Evolutionary conservation across 2,797 vertebrate genomes (phyloP).

Genomic region (Trematomus bernacchii): DNA sequence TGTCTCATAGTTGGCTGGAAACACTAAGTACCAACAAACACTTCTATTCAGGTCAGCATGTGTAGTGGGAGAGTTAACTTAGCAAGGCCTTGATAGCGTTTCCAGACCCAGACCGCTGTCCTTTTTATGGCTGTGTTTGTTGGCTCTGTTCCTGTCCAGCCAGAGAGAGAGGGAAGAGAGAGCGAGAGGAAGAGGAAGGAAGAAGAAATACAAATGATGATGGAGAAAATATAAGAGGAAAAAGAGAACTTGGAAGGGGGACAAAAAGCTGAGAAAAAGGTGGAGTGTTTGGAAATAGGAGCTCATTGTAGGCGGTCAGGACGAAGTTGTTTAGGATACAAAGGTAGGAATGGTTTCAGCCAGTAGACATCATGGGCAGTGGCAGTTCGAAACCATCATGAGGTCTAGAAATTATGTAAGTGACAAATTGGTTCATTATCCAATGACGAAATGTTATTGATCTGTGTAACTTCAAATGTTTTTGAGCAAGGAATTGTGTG

Average conservation of each 20-base stretch:
- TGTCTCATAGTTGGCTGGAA: slow-evolving; percentile 55
- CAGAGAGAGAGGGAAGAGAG: slow-evolving; percentile 32
- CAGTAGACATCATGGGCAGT: slow-evolving; percentile 37
- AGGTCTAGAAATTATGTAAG: too few species aligned
- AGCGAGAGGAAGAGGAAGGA: slow-evolving; percentile 32
- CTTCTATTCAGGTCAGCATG: slow-evolving; percentile 68
- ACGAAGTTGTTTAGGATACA: slow-evolving; percentile 29
- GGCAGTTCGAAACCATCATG: slow-evolving; percentile 1
- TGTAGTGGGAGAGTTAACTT: slow-evolving; percentile 71
- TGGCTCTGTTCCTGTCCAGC: slow-evolving; percentile 77
- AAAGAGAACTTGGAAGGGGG: slow-evolving; percentile 52
- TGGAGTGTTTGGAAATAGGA: slow-evolving; percentile 27
- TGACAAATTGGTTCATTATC: too few species aligned
- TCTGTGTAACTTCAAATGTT: too few species aligned
- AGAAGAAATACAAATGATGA: slow-evolving; percentile 42
- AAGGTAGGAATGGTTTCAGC: slow-evolving; percentile 38
- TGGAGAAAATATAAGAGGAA: slow-evolving; percentile 46
- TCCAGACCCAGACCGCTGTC: slow-evolving; percentile 82
- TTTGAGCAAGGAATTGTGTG: too few species aligned
- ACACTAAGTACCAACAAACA: slow-evolving; percentile 61
- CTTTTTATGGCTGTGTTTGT: slow-evolving; percentile 85
- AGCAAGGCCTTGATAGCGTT: slow-evolving; percentile 78
- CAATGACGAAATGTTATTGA: too few species aligned
- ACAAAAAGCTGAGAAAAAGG: slow-evolving; percentile 15
- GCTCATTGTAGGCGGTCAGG: slow-evolving; percentile 19